Evolutionary conservation across 2,113 vertebrate genomes (phyloP).

Genomic region (Phrynosoma platyrhinos): DNA sequence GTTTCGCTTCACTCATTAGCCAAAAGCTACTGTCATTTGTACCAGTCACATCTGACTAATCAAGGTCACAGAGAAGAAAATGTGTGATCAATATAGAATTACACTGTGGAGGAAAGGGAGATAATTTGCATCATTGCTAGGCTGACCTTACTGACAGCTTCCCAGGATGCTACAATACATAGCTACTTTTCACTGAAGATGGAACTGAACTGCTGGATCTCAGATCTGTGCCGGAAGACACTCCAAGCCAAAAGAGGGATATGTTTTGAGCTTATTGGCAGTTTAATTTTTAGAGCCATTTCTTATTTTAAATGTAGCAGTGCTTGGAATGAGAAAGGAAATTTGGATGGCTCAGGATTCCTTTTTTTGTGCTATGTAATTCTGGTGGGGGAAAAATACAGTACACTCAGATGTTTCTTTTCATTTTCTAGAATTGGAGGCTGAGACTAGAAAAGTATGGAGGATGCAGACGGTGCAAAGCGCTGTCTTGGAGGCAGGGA

Average conservation of each 20-base stretch:
- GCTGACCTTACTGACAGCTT: slow-evolving; percentile 30
- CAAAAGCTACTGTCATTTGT: slow-evolving; percentile 42
- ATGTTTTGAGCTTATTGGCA: not conserved
- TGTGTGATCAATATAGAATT: slow-evolving; percentile 49
- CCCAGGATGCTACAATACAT: slow-evolving; percentile 27
- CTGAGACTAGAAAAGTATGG: not conserved
- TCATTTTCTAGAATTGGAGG: not conserved
- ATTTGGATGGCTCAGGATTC: not conserved
- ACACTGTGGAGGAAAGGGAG: slow-evolving; percentile 19
- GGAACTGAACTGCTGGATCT: slow-evolving; percentile 21
- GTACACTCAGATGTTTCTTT: not conserved
- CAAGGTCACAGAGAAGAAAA: slow-evolving; percentile 46
- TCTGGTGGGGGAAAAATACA: too few species aligned
- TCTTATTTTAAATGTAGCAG: not conserved
- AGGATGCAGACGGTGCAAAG: too few species aligned
- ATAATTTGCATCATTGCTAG: slow-evolving; percentile 25
- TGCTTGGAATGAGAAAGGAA: not conserved
- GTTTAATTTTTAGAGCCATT: not conserved
- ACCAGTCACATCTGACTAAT: slow-evolving; percentile 41
- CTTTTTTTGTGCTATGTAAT: not conserved
- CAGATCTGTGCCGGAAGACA: slow-evolving; percentile 13
- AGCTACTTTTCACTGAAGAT: slow-evolving; percentile 42
- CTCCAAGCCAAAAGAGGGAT: not conserved
- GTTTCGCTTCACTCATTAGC: slow-evolving; percentile 33
- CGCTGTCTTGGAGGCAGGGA: too few species aligned